Evolutionary conservation across 1,140 invertebrate species (phyloP).

Genomic region (Delia radicum): DNA sequence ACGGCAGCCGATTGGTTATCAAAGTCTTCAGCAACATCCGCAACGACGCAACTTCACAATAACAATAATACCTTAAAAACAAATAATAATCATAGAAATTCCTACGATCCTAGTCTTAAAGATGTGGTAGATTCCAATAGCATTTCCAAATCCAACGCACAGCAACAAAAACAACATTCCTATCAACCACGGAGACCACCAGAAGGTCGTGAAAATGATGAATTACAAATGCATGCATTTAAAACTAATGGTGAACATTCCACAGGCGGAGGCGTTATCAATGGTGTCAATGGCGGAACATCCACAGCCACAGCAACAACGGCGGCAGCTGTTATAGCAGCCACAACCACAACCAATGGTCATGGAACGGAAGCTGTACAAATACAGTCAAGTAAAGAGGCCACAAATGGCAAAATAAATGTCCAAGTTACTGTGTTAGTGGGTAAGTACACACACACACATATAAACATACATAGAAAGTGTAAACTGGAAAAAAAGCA

Average conservation of each 20-base stretch:
- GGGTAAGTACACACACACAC: conserved; percentile 53
- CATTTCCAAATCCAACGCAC: conserved; percentile 30
- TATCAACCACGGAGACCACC: conserved; percentile 60
- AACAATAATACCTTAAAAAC: conserved; percentile 35
- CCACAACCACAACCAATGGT: conserved; percentile 51
- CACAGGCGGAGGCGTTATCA: neutral
- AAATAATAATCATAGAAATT: conserved; percentile 28
- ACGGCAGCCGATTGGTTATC: conserved; percentile 3
- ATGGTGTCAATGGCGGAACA: neutral
- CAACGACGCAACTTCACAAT: conserved; percentile 6
- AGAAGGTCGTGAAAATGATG: conserved; percentile 77
- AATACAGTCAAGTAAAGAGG: conserved; percentile 70
- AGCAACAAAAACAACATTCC: conserved; percentile 39
- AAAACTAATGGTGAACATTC: conserved; percentile 37
- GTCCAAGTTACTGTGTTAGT: conserved; percentile 82
- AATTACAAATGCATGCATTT: conserved; percentile 40
- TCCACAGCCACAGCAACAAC: conserved; percentile 45
- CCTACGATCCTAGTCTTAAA: conserved; percentile 21
- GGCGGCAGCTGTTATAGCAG: conserved; percentile 53
- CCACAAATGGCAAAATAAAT: conserved; percentile 79
- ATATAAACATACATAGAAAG: neutral
- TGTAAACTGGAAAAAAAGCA: too few species aligned
- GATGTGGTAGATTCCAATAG: conserved; percentile 19
- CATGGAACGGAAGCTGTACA: conserved; percentile 55
- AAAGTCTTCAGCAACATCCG: neutral